A percentile compares a stretch with the other conserved stretches of the same genome.
Evolutionary conservation across 2,113 vertebrate species (phyloP).

Genomic region (Prunella fulvescens): DNA sequence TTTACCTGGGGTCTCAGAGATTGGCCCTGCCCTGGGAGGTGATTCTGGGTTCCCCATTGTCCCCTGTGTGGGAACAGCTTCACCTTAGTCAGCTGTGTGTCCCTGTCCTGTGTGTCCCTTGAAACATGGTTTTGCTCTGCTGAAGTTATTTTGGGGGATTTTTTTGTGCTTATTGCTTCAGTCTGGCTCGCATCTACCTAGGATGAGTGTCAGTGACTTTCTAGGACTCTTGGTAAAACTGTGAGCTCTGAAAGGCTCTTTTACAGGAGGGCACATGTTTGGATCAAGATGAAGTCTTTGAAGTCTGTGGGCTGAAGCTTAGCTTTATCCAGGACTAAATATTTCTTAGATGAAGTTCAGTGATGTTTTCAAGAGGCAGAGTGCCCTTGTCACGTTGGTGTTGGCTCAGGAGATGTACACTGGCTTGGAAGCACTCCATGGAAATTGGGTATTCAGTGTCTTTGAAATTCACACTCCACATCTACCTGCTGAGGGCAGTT

Average conservation of each 20-base stretch:
- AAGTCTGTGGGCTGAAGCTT: background rate
- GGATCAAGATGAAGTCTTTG: background rate
- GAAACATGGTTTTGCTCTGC: background rate
- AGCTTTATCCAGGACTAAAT: background rate
- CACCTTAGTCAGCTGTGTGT: background rate
- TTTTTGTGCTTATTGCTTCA: background rate
- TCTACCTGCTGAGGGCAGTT: background rate
- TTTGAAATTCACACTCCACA: background rate
- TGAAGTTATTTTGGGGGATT: background rate
- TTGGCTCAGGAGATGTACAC: background rate
- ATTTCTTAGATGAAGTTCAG: background rate
- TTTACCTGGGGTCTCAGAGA: background rate
- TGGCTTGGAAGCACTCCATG: background rate
- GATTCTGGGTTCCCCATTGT: background rate
- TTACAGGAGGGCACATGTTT: background rate
- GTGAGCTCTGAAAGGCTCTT: background rate
- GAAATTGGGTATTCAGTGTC: background rate
- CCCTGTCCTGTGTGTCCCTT: background rate
- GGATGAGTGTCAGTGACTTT: background rate
- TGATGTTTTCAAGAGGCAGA: background rate
- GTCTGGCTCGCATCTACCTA: background rate
- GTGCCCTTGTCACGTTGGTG: rapidly evolving
- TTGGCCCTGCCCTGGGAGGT: background rate
- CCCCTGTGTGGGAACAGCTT: background rate
- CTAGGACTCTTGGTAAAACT: background rate